A percentile compares a stretch with the other conserved stretches of the same genome.
Conservation (phyloP, 2,113 vertebrate genomes). For the Rafetus swinhoei region DNA sequence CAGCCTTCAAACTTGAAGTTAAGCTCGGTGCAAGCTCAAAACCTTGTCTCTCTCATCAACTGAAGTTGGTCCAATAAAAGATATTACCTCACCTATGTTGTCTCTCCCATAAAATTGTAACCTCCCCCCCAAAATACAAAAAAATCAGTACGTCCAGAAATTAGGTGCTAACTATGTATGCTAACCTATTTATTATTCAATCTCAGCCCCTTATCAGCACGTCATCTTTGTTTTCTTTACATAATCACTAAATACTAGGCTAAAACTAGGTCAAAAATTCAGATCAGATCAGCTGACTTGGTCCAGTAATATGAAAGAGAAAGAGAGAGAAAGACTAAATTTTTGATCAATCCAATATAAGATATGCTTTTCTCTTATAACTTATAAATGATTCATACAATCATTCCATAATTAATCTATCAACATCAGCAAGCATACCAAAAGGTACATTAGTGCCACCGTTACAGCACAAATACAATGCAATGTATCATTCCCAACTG, state of each 20-base stretch:
- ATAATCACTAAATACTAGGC: constrained; percentile 43
- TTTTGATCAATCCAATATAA: not conserved
- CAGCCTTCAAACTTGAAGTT: constrained; percentile 4
- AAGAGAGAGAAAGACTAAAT: constrained; percentile 49
- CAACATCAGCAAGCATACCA: not conserved
- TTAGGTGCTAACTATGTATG: not conserved
- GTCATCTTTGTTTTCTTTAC: constrained; percentile 79
- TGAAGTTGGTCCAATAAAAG: not conserved
- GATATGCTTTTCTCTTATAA: not conserved
- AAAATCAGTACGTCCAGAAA: not conserved
- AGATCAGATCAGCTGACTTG: constrained; percentile 76
- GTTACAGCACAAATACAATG: not conserved
- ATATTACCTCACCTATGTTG: not conserved
- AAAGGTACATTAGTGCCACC: not conserved
- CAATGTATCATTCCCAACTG: not conserved
- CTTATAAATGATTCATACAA: constrained; percentile 6
- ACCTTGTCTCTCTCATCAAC: not conserved
- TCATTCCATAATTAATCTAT: constrained; percentile 49
- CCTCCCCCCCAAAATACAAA: constrained; percentile 25
- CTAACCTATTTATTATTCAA: constrained; percentile 54
- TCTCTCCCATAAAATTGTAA: constrained; percentile 19
- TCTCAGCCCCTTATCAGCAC: constrained; percentile 64
- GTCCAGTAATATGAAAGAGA: constrained; percentile 40
- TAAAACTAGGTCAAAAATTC: constrained; percentile 85
- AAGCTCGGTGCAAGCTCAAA: not conserved